phyloP scores from a whole-genome alignment of 1,140 invertebrate genomes.

The Rhizoglyphus robini region DNA sequence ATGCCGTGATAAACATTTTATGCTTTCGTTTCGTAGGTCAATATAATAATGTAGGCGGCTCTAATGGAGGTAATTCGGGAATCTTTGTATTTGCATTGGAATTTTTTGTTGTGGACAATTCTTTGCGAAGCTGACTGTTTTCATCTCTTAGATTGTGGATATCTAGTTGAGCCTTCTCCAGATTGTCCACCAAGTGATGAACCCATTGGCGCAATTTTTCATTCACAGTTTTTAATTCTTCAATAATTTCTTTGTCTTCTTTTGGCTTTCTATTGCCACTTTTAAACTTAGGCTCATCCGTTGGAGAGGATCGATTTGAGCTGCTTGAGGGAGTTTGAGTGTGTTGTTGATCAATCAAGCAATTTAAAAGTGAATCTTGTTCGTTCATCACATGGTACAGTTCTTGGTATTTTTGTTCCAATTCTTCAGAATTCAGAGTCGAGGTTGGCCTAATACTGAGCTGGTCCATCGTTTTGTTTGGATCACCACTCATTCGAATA shows the following conservation, averaged over 20 bases:
- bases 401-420: too few relatives aligned
- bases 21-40: too few relatives aligned
- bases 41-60: slow-evolving; percentile 2
- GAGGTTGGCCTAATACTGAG: background rate
- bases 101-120: background rate
- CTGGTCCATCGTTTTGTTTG: background rate
- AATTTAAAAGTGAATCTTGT: background rate
- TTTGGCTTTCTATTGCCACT: background rate
- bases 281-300: background rate
- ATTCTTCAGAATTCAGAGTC: background rate
- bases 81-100: background rate
- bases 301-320: background rate
- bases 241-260: background rate
- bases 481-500: background rate
- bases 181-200: background rate
- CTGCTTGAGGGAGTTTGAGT: background rate
- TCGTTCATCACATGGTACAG: background rate
- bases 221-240: slow-evolving; percentile 9
- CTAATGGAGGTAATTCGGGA: slow-evolving; percentile 15
- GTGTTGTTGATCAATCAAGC: background rate
- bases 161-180: background rate
- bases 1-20: too few relatives aligned
- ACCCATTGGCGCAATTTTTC: background rate
- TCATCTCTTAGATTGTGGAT: background rate
- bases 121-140: background rate